These are phyloP conservation scores for Yponomeuta malinellus DNA, from an alignment of 2,888 invertebrate genomes.

Conservation along the genomic window DNA sequence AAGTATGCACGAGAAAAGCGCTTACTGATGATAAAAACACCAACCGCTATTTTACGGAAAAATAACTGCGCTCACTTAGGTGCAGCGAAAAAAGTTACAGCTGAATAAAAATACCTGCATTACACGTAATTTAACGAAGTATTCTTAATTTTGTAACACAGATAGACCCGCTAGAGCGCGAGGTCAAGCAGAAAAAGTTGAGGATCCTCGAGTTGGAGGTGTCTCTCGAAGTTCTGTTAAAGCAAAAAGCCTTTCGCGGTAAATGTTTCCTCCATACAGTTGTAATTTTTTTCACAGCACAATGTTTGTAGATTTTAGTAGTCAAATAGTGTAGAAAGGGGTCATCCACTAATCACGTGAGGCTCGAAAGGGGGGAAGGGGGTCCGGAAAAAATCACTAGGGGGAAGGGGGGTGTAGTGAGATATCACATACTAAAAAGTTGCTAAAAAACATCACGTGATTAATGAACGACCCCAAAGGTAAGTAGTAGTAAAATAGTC, in stretches of 20 bases:
- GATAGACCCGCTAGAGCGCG: conserved; percentile 90
- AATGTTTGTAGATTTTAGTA: neutral
- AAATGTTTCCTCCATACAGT: conserved; percentile 44
- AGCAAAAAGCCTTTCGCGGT: conserved; percentile 80
- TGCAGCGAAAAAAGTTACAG: conserved; percentile 56
- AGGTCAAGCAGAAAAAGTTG: conserved; percentile 88
- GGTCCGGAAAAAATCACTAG: no score
- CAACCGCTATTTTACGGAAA: no score
- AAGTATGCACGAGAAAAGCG: no score
- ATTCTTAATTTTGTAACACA: conserved; percentile 39
- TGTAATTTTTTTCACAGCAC: conserved; percentile 66
- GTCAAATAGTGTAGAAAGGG: neutral
- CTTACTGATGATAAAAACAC: no score
- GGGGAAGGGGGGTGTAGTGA: no score
- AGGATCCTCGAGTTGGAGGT: conserved; percentile 90
- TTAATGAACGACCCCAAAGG: no score
- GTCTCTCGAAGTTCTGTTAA: conserved; percentile 86
- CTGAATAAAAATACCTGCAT: conserved; percentile 32
- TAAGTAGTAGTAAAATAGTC: neutral
- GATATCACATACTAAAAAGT: no score
- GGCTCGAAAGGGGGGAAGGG: no score
- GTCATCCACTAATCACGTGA: no score
- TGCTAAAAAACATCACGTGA: no score
- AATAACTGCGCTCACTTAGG: no score
- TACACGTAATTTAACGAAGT: conserved; percentile 15